Base-by-base conservation (phyloP, 1,140 invertebrate genomes). In the Nasonia longicornis region DNA sequence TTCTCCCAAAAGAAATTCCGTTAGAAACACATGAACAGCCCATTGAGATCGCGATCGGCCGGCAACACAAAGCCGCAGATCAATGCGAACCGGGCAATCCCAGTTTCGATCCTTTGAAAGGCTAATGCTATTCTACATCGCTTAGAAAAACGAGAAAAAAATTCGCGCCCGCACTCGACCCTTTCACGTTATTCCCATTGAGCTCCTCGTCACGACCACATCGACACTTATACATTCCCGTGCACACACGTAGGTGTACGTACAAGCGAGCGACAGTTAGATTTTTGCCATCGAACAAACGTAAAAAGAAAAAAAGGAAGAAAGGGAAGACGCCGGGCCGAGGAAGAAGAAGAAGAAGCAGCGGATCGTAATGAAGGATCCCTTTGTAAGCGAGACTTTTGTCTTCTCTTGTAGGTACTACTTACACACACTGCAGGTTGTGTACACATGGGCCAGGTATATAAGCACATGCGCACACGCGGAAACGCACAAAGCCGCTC, bases 341-440 rank as follows among this genome's bases (percentile, higher is more conserved):
- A 38, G 7, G 48, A 74, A 12, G 22, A 58, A n/a, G 70, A 48
- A 42, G 79, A 79, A 79, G 77, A n/a, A 80, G 63, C 58, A 64
- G 45, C 26, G 14, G 22, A 22, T 14, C 64, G 73, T 85, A 85
- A 84, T 86, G 85, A 85, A 86, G 82, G 82, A 81, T 73, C 79
- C 70, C 73, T 84, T 83, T 84, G 80, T 86, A 71, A 63, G 69
- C 38, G 45, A 29, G 20, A 79, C 52, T 69, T 70, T 83, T 76
- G 74, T 82, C n/a, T 29, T 77, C 58, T 67, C 48, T 58, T 58
- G 16, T 58, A 58, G 52, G 20, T n/a, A 58, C 52, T 58, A 35
- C 16, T 20, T 16, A 58, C 16, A 58, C 16, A 52, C 12, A 52
- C 48, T 52, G 14, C 48, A 58, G 52, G 16, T 58, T 58, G 20